Evolutionary conservation across 2,797 vertebrate genomes (phyloP), one percentile per base, ranked within the genome.

Genomic region (Neopelma chrysocephalum): DNA sequence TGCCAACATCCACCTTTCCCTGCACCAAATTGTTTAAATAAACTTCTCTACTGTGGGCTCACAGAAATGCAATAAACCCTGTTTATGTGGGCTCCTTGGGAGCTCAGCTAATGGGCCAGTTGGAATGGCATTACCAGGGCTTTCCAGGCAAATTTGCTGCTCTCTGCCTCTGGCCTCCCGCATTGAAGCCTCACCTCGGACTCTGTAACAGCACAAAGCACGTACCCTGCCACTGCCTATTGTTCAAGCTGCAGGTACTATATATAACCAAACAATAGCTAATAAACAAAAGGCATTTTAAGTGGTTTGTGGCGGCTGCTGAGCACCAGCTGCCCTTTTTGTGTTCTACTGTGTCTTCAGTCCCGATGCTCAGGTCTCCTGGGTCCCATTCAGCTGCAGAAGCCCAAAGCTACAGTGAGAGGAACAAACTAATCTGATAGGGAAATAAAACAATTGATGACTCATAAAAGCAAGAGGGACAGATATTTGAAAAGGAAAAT

Each of bases 251-350:
- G 32, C 83, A 89, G 92, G 60, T 85, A 23, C 78, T 71, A 70
- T 71, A 82, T 87, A 95, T 70, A 93, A 73, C 81, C 21, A 36
- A 92, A 89, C 78, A 91, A 94, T 13, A 71, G 66, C 77, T 93
- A 73, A 89, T 86, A 90, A 96, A 96, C 82, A 90, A 79, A 92
- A 82, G 81, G n/a, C 15, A 8, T 91, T 92, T 94, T 45, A 85
- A 93, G 82, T 92, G 90, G 80, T 54, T 90, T 72, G 48, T 29
- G 75, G 60, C 64, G 53, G 73, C 78, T 82, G 81, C 56, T 64
- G 75, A 87, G 68, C 48, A 19, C 53, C 90, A 80, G 50, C 60
- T 95, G 90, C 89, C 71, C 51, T 83, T 94, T 93, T 70, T 62
- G 48, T 36, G 40, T 45, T 68, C 32, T n/a, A 2, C 40, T 15